Conservation (phyloP, 35 echinoderm and acorn worm genomes). For the Acanthaster planci region DNA sequence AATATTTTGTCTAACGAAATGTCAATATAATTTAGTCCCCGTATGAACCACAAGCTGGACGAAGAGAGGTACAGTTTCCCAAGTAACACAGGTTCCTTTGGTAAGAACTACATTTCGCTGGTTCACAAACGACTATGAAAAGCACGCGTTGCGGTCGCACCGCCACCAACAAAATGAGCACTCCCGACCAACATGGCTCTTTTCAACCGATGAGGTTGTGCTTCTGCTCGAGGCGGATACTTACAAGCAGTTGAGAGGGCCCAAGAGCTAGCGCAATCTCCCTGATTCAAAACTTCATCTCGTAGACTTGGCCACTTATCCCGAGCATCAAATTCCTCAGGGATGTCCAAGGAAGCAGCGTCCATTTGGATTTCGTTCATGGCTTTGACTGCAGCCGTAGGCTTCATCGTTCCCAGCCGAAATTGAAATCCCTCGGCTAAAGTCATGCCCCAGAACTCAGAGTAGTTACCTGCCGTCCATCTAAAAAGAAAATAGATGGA, state of each 20-base stretch:
- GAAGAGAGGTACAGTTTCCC: too few relatives aligned
- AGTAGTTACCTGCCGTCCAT: slow-evolving; percentile 83
- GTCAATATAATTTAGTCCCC: too few relatives aligned
- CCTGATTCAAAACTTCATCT: slow-evolving; percentile 80
- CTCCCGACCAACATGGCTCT: too few relatives aligned
- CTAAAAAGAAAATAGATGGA: slow-evolving; percentile 27
- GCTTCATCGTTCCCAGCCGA: slow-evolving; percentile 78
- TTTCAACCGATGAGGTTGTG: too few relatives aligned
- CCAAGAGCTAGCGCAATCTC: slow-evolving; percentile 94
- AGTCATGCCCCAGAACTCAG: slow-evolving; percentile 81
- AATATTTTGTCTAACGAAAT: too few relatives aligned
- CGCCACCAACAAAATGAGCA: too few relatives aligned
- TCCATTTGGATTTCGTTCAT: slow-evolving; percentile 81
- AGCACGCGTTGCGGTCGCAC: too few relatives aligned
- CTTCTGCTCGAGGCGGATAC: too few relatives aligned
- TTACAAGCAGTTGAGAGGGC: slow-evolving; percentile 83
- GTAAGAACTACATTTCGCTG: too few relatives aligned
- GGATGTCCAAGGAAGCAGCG: slow-evolving; percentile 47
- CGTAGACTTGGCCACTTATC: slow-evolving; percentile 78
- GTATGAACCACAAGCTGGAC: too few relatives aligned
- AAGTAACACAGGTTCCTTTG: too few relatives aligned
- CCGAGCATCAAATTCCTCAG: slow-evolving; percentile 74
- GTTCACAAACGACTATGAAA: too few relatives aligned
- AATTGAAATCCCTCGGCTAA: slow-evolving; percentile 51
- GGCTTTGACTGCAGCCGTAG: slow-evolving; percentile 47